Percentiles rank a stretch among this genome's conserved stretches.
Evolutionary conservation across 64 coral and sea anemone genomes (phyloP).

Genomic region (Montipora sp.): DNA sequence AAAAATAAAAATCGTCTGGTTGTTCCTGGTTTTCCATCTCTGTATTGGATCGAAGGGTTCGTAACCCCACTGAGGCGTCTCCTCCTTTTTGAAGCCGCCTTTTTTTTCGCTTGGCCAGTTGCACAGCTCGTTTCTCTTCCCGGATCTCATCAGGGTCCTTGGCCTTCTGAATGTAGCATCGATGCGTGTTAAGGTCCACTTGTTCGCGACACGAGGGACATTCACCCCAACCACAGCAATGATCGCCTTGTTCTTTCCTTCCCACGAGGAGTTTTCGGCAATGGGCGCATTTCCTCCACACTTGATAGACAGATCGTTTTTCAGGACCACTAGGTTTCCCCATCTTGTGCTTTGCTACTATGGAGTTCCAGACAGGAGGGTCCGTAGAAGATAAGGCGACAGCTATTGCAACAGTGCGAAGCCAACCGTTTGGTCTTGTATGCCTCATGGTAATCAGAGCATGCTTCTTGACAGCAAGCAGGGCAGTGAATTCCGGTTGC

Average conservation of each 20-base stretch:
- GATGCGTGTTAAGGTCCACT: neutral
- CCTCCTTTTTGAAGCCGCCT: neutral
- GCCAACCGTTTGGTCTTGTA: neutral
- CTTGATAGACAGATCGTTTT: neutral
- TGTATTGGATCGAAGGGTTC: neutral
- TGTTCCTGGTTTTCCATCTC: neutral
- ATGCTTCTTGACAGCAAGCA: neutral
- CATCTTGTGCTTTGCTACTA: neutral
- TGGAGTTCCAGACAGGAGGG: neutral
- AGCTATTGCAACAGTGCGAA: neutral
- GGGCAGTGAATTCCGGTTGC: neutral
- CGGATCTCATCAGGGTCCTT: neutral
- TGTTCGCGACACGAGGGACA: conserved; percentile 34
- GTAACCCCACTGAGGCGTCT: neutral
- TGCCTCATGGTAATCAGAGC: neutral
- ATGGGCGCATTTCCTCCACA: neutral
- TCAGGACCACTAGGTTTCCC: neutral
- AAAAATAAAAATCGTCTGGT: neutral
- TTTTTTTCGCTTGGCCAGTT: neutral
- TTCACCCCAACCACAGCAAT: conserved; percentile 9
- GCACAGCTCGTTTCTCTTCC: neutral
- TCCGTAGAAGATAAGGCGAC: neutral
- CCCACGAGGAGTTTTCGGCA: neutral
- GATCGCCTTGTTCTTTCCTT: neutral
- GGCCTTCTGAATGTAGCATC: conserved; percentile 41